These are phyloP conservation scores for Apoderus coryli DNA, from an alignment of 2,888 invertebrate species.

Conservation along the genomic window DNA sequence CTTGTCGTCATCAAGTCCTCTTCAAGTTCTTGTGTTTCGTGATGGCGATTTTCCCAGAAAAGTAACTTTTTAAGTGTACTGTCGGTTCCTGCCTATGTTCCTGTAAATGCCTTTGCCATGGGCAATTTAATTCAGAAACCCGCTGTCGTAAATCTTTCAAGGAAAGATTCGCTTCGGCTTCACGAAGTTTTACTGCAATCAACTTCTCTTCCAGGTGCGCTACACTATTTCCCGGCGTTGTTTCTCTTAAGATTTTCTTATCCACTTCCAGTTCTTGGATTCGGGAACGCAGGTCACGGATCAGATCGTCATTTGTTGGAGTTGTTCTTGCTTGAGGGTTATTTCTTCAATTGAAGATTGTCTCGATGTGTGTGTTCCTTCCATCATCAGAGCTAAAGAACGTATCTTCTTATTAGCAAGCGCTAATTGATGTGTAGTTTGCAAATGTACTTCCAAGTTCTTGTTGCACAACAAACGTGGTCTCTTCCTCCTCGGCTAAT, in stretches of 20 bases:
- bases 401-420: constrained; percentile 82
- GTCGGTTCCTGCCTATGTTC: constrained; percentile 42
- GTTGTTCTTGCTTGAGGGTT: constrained; percentile 53
- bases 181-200: constrained; percentile 91
- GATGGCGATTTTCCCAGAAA: constrained; percentile 71
- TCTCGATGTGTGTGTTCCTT: constrained; percentile 64
- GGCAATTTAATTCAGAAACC: constrained; percentile 71
- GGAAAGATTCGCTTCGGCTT: constrained; percentile 93
- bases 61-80: constrained; percentile 77
- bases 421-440: constrained; percentile 78
- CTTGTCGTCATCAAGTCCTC: constrained; percentile 92
- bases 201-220: constrained; percentile 95
- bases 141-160: constrained; percentile 89
- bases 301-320: constrained; percentile 69
- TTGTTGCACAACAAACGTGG: constrained; percentile 64
- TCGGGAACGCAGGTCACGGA: constrained; percentile 71
- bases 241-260: constrained; percentile 82
- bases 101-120: constrained; percentile 77
- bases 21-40: constrained; percentile 73
- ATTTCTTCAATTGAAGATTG: constrained; percentile 74
- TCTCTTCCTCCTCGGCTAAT: constrained; percentile 92
- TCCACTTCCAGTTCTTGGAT: constrained; percentile 86
- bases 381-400: constrained; percentile 62
- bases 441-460: constrained; percentile 83
- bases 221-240: constrained; percentile 89